Conservation (phyloP, 2,797 vertebrate genomes). For the Pogoniulus pusillus region DNA sequence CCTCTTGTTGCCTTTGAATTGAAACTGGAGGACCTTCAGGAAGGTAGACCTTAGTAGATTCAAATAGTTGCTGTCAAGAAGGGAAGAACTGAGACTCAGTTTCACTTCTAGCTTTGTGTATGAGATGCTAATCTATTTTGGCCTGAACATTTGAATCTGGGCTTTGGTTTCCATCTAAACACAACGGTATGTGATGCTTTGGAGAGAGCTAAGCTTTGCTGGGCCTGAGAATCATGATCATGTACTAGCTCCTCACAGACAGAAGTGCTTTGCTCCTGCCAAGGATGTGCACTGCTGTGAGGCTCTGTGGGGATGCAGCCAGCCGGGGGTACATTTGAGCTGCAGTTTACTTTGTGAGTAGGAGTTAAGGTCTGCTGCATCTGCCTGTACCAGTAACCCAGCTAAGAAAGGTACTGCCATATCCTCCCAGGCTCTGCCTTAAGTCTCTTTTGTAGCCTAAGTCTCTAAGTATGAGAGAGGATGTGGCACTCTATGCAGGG, state of each 20-base stretch:
- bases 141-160: background rate
- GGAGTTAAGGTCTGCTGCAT: background rate
- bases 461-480: background rate
- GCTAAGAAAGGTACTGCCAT: background rate
- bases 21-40: background rate
- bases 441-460: background rate
- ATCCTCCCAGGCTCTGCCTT: background rate
- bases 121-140: background rate
- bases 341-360: background rate
- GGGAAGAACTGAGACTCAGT: background rate
- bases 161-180: background rate
- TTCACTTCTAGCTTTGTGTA: background rate
- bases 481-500: background rate
- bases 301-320: background rate
- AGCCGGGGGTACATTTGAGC: background rate
- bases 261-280: background rate
- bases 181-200: background rate
- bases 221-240: background rate
- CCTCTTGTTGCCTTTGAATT: background rate
- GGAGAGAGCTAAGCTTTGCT: background rate
- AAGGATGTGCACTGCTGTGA: background rate
- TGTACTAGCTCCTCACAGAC: background rate
- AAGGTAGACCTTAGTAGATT: background rate
- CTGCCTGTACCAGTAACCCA: background rate
- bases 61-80: background rate